Evolutionary conservation across 2,113 vertebrate species (phyloP), one percentile per base, ranked within the genome.

Genomic region (Mesoclemmys tuberculata): DNA sequence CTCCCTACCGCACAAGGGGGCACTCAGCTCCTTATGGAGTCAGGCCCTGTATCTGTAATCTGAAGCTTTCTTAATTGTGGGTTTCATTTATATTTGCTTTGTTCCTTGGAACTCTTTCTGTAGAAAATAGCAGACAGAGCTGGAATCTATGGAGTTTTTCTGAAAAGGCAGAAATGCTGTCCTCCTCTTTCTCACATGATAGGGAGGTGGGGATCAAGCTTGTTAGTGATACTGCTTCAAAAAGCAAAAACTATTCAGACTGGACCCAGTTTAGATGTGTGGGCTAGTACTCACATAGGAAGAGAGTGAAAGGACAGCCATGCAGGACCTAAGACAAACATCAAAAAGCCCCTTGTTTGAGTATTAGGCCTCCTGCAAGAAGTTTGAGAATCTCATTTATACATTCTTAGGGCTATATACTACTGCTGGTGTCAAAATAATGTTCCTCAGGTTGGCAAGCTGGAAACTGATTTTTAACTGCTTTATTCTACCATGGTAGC

Each of bases 311-410:
- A 4, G 35, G 38, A 46, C 41, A 8, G n/a, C 80, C 2, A 35
- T 51, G 13, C 55, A 52, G 29, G 8, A 91, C 2, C 0, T 31
- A 51, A 18, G 61, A n/a, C 61, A 19, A 68, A 68, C 31, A 68
- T 68, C 61, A 31, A 68, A 68, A 16, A 68, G 18, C 61, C 18
- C 58, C 10, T 19, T 0, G 0, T 24, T 71, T 79, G 68, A 46
- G 18, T 61, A 58, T 12, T 1, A 24, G 3, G 1, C 38, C 22
- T 86, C 49, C 0, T 0, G 22, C 9, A 58, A 89, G 55, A 46
- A 11, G 4, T 55, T 3, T 29, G 48, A 82, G 22, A 27, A 3
- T 31, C 18, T 26, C 86, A 10, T 18, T 78, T 90, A 48, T 29
- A 48, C 27, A 38, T 35, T 2, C 10, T 16, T 77, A 77, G 74